phyloP scores from a whole-genome alignment of 64 coral and sea anemone species.

The Porites australiensis region DNA sequence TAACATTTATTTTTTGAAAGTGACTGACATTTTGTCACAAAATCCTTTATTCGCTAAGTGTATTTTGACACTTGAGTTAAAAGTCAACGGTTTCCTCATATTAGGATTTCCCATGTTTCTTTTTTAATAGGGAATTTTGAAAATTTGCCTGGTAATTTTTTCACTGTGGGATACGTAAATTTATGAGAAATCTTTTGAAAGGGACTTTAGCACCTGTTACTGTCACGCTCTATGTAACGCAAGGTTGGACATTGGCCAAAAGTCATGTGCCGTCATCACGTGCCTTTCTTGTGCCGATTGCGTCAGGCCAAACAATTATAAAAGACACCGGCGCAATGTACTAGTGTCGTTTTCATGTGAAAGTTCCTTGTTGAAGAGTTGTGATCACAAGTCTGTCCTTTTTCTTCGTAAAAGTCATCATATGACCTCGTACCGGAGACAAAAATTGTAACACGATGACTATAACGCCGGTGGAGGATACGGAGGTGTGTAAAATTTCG shows the following conservation, averaged over 20 bases:
- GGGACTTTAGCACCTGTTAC: no score
- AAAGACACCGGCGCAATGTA: no score
- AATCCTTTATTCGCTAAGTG: no score
- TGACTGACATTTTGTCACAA: no score
- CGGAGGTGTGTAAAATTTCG: background rate
- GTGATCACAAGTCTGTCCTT: background rate
- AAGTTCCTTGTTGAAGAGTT: background rate
- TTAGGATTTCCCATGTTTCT: no score
- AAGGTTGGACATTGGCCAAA: background rate
- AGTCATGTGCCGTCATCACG: slow-evolving; percentile 43
- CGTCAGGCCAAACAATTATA: background rate
- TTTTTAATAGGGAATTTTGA: no score
- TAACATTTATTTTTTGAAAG: no score
- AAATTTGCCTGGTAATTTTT: no score
- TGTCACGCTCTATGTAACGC: background rate
- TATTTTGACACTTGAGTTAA: no score
- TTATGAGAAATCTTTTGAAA: no score
- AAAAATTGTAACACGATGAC: background rate
- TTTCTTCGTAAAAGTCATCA: background rate
- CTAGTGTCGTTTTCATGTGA: background rate
- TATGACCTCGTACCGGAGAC: background rate
- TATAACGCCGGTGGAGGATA: background rate
- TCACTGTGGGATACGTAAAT: no score
- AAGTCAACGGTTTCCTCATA: no score
- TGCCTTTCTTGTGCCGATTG: background rate